Base-by-base conservation (phyloP, 1,140 invertebrate genomes). In the Drosophila pachea region DNA sequence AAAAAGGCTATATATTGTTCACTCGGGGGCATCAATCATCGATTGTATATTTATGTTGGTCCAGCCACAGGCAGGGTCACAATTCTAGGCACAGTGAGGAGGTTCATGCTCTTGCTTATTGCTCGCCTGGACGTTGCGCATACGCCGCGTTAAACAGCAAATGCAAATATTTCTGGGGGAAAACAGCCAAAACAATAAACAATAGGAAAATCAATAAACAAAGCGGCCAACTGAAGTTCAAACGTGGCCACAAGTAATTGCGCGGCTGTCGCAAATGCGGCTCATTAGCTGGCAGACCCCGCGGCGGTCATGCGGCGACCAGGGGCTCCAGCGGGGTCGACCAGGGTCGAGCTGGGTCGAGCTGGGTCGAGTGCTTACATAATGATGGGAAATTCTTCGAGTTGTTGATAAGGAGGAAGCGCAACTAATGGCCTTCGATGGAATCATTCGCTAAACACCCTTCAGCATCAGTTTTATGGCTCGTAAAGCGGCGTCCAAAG, bases 131-230 rank as follows among this genome's bases (percentile, higher is more conserved):
- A 73, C 65, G 76, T 84, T 86, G 78, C 79, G 73, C 66, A 84
- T 84, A 84, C 79, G 79, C 79, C 54, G 49, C 68, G 66, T 76
- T 47, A 42, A 65, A 76, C 72, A 68, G 76, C 74, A 74, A 72
- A 83, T 84, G 76, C 79, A 76, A 84, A 83, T 83, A 78, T 76
- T 79, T 73, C 70, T 76, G 65, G 73, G 73, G 75, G 72, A 64
- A 78, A 74, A 72, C 65, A 70, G 49, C 48, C 35, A 73, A 14
- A 78, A 45, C 58, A 67, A 61, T 66, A 71, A 74, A 70, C 61
- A 66, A 56, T 48, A 22, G 11, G 4, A 42, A 16, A 73, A 47
- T 63, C 64, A 79, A 71, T 65, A 82, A 67, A 43, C 62, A 68
- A 58, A 29, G 29, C 12, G 9, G 58, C 9, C 47, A 7, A 12